Evolutionary conservation across 2,888 invertebrate species (phyloP).

Genomic region (Pseudoips prasinana): DNA sequence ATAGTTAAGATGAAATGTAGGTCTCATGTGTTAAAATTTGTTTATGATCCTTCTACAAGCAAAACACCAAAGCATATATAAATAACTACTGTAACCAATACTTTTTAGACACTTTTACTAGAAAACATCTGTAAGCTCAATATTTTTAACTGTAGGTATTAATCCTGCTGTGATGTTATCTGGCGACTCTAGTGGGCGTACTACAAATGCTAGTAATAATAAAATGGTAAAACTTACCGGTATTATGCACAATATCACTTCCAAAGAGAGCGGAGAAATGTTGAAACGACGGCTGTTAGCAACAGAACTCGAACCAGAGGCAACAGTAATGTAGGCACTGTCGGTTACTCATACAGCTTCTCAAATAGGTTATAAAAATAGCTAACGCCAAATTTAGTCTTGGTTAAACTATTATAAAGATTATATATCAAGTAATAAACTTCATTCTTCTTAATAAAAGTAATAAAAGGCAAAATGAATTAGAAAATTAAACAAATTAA

Average conservation of each 20-base stretch:
- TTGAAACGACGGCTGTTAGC: slow-evolving; percentile 23
- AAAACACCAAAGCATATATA: no score
- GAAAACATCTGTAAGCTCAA: no score
- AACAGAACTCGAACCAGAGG: slow-evolving; percentile 22
- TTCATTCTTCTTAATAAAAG: slow-evolving; percentile 26
- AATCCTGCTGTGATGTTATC: no score
- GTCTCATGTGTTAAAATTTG: no score
- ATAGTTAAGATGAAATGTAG: no score
- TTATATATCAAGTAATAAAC: slow-evolving; percentile 19
- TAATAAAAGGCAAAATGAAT: slow-evolving; percentile 28
- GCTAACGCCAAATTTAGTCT: slow-evolving; percentile 37
- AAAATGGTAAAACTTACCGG: slow-evolving; percentile 33
- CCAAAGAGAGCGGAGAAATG: slow-evolving; percentile 24
- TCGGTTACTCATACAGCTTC: slow-evolving; percentile 55
- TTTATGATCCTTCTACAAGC: no score
- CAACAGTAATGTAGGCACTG: slow-evolving; percentile 46
- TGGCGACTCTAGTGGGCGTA: slow-evolving; percentile 44
- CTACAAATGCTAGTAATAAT: slow-evolving; percentile 29
- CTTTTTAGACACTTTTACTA: no score
- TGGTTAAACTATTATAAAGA: slow-evolving; percentile 20
- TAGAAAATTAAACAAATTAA: slow-evolving; percentile 36
- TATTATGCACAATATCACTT: slow-evolving; percentile 29
- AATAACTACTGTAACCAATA: no score
- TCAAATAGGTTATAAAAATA: slow-evolving; percentile 72
- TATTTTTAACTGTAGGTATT: no score